Evolutionary conservation across 2,888 invertebrate genomes (phyloP), one percentile per base, ranked within the genome.

Genomic region (Catotricha subobsoleta): DNA sequence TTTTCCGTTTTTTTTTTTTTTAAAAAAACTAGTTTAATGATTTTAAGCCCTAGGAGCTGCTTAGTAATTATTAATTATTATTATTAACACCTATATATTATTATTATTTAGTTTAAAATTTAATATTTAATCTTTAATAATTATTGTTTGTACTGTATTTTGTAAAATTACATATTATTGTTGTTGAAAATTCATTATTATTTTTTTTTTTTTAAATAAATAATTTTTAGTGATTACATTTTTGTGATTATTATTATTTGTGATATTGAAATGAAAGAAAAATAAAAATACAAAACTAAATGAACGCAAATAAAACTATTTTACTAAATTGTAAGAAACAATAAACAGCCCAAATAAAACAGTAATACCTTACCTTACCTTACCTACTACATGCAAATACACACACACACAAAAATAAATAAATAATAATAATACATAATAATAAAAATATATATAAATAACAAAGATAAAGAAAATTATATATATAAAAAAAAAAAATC

Each of bases 361-460:
- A 28, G 6, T 12, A 28, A 28, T 28, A 28, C 28, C 9, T 28
- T 7, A 9, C 23, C 23, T 7, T 7, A 23, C 23, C 5, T 9
- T 7, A 23, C 23, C 9, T 25, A 28, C 6, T 12, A 4, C 28
- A 28, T 3, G n/a, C n/a, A 16, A 10, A 34, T 2, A 34, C 25
- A 37, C 37, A 27, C 37, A 37, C 37, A 18, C 37, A 37, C 37
- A 37, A 16, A 27, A 25, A 37, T 7, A 37, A 7, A 13, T 13
- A 21, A 16, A 36, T 25, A 9, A 23, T n/a, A n/a, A 35, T 21
- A 12, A 21, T 21, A 35, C 16, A 15, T 6, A 36, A 36, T 36
- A 36, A n/a, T 25, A 36, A 23, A 15, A 15, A 5, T 18, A 7
- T 18, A 18, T 33, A 9, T 18, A 33, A 33, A 13, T 2, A 18